Evolutionary conservation across 2,113 vertebrate genomes (phyloP).

Genomic region (Halcyon senegalensis): DNA sequence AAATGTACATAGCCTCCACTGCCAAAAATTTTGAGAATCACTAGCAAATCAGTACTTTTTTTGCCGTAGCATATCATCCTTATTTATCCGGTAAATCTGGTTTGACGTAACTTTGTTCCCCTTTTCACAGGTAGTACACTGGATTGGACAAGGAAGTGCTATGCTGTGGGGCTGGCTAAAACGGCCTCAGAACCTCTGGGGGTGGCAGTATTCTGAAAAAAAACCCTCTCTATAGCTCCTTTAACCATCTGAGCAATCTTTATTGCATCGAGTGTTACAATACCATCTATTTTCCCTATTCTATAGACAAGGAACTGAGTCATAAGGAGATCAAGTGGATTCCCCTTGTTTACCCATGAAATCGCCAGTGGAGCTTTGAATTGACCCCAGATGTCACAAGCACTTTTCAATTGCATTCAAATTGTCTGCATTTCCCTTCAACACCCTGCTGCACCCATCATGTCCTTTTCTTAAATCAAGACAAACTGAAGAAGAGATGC

Average conservation of each 20-base stretch:
- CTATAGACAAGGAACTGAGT: background rate
- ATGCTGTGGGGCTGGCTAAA: background rate
- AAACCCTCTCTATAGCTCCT: background rate
- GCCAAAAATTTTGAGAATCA: background rate
- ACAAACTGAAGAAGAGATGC: background rate
- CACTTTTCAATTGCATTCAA: background rate
- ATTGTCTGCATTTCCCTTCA: background rate
- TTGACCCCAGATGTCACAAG: background rate
- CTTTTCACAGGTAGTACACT: background rate
- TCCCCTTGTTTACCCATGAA: background rate
- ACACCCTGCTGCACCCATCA: background rate
- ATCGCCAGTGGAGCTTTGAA: background rate
- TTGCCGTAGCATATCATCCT: rapidly evolving
- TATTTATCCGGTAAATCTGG: background rate
- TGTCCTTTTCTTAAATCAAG: background rate
- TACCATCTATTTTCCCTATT: background rate
- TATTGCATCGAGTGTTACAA: background rate
- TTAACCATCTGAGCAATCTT: background rate
- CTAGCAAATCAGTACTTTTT: background rate
- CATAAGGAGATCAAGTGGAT: background rate
- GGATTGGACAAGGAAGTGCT: background rate
- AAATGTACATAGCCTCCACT: background rate
- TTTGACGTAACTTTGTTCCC: background rate
- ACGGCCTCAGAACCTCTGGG: background rate
- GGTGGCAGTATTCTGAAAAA: background rate